Conservation (phyloP, 2,888 invertebrate species). For the Aporophyla nigra region DNA sequence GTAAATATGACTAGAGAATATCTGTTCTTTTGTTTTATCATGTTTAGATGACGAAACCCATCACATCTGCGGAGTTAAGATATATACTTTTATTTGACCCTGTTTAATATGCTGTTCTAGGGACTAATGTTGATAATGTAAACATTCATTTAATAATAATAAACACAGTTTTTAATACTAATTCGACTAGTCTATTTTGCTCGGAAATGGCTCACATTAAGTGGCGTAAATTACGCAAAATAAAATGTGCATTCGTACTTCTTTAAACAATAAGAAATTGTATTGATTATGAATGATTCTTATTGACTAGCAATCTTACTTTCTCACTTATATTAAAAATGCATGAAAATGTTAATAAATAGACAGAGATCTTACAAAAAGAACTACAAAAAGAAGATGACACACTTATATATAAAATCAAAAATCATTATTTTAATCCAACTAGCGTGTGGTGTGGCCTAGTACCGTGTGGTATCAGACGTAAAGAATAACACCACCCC, state of each 20-base stretch:
- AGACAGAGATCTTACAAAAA: background rate
- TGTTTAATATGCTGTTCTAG: background rate
- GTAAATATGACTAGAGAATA: too few species aligned
- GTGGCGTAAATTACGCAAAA: background rate
- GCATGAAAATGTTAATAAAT: background rate
- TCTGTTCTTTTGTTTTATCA: too few species aligned
- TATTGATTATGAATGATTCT: background rate
- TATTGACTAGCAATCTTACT: slow-evolving; percentile 25
- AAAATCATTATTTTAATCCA: background rate
- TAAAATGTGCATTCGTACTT: background rate
- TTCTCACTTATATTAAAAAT: background rate
- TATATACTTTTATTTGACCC: too few species aligned
- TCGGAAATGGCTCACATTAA: background rate
- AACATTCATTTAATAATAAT: background rate
- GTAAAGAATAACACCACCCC: too few species aligned
- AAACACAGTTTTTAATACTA: too few species aligned
- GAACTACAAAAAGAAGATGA: background rate
- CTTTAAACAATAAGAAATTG: background rate
- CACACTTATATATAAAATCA: too few species aligned
- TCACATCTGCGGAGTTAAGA: too few species aligned
- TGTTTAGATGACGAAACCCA: too few species aligned
- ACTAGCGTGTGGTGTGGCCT: too few species aligned
- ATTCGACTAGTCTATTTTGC: background rate
- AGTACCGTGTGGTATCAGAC: too few species aligned
- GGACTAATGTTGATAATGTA: background rate